Evolutionary conservation across 2,113 vertebrate genomes (phyloP).

Genomic region (Lontra canadensis): DNA sequence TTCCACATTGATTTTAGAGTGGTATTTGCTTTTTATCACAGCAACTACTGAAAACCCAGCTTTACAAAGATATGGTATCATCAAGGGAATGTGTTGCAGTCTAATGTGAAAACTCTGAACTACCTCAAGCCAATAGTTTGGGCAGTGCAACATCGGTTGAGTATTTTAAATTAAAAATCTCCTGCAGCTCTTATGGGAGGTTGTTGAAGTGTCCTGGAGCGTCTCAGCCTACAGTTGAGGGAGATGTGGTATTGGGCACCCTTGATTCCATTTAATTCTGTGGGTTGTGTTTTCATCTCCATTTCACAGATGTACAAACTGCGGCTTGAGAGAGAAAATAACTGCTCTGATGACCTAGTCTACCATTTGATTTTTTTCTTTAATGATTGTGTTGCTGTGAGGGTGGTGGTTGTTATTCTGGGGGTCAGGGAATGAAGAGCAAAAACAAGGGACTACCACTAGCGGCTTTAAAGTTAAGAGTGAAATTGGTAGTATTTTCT

Average conservation of each 20-base stretch:
- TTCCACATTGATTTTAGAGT: not conserved
- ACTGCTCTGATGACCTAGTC: not conserved
- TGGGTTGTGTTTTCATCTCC: not conserved
- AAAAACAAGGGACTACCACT: not conserved
- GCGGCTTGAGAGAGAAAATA: not conserved
- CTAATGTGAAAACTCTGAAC: not conserved
- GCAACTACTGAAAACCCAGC: not conserved
- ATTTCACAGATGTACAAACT: not conserved
- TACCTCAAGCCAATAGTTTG: not conserved
- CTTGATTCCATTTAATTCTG: conserved; percentile 1
- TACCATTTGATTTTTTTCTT: not conserved
- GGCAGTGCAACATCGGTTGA: not conserved
- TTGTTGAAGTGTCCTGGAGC: not conserved
- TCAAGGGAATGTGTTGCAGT: not conserved
- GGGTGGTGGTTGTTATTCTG: not conserved
- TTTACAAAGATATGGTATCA: not conserved
- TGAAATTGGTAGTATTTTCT: conserved; percentile 12
- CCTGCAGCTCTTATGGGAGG: not conserved
- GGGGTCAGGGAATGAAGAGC: not conserved
- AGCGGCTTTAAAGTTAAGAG: not conserved
- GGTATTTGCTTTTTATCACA: not conserved
- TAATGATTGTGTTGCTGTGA: not conserved
- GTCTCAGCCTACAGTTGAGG: not conserved
- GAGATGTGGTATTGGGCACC: not conserved
- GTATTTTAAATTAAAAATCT: not conserved